These are phyloP conservation scores for Muscicapa striata DNA, from an alignment of 2,797 vertebrate species.

Conservation along the genomic window DNA sequence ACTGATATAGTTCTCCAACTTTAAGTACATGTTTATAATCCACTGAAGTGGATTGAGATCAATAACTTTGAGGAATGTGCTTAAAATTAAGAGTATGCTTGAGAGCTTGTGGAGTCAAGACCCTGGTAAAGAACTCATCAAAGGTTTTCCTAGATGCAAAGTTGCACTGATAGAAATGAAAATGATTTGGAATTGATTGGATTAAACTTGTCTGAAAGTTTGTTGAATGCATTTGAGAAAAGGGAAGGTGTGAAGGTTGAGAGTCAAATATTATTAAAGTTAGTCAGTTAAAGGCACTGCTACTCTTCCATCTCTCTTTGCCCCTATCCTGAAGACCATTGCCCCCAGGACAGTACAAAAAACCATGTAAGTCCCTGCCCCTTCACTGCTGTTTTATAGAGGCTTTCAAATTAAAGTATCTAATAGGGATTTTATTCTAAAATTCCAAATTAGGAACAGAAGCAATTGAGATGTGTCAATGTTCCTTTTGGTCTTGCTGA, in stretches of 20 bases:
- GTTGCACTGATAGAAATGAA: constrained; percentile 34
- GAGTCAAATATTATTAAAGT: background rate
- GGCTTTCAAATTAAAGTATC: background rate
- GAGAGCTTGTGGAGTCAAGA: constrained; percentile 44
- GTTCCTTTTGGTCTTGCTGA: background rate
- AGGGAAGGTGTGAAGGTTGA: background rate
- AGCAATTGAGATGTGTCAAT: background rate
- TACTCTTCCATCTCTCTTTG: background rate
- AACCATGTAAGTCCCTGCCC: background rate
- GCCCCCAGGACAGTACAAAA: background rate
- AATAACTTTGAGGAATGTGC: constrained; percentile 60
- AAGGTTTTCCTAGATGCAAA: constrained; percentile 55
- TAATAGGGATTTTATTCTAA: background rate
- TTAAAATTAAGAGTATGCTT: constrained; percentile 61
- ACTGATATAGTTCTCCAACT: constrained; percentile 26
- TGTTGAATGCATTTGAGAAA: constrained; percentile 2
- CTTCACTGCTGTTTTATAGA: background rate
- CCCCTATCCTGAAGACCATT: background rate
- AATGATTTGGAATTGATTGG: constrained; percentile 47
- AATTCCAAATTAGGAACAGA: background rate
- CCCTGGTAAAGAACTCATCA: constrained; percentile 45
- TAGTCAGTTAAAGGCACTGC: background rate
- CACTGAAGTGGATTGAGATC: constrained; percentile 58
- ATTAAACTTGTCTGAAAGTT: constrained; percentile 41
- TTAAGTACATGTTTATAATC: constrained; percentile 64